Base-by-base conservation (phyloP, 1,140 invertebrate genomes). In the Maconellicoccus hirsutus region DNA sequence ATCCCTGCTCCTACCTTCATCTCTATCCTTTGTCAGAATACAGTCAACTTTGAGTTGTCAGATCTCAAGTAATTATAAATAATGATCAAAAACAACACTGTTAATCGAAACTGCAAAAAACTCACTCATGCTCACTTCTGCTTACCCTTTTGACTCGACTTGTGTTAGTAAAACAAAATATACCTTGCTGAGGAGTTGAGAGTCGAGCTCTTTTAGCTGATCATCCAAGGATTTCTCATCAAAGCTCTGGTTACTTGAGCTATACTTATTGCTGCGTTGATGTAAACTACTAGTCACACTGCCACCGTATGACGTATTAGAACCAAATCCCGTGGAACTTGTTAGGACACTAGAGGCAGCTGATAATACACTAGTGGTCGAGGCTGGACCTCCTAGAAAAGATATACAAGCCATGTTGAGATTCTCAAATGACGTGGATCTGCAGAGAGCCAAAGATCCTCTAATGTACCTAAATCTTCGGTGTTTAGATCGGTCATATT, bases 181-280 rank as follows among this genome's bases (percentile, higher is more conserved):
- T 86, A 89, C 86, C 86, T 88, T 88, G 80, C 85, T 86, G 74
- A 87, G 81, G 69, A 85, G 76, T 74, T 87, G 86, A 72, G 85
- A 86, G 76, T 91, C 89, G 73, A 92, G 83, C 79, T 91, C 88
- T 80, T 91, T 91, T 71, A 92, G 80, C 79, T 91, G 88, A 80
- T 90, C 88, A 77, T 91, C 89, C 71, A 92, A 82, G 66, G 88
- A 89, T 76, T 89, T 87, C 77, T 86, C 85, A 78, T 89, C 86
- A 78, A 88, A 89, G 75, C 86, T 87, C 73, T 84, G 83, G 74
- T 83, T 84, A 70, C 83, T 81, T 73, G 75, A 74, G 21, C 76
- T 76, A 73, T 76, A 77, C 70, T 77, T 76, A 70, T 77, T 73
- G 38, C 61, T 70, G 16, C 70, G 76, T 71, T 77, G 76, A 71